A percentile compares a stretch with the other conserved stretches of the same genome.
Evolutionary conservation across 2,113 vertebrate genomes (phyloP).

Genomic region (Tachysurus fulvidraco): DNA sequence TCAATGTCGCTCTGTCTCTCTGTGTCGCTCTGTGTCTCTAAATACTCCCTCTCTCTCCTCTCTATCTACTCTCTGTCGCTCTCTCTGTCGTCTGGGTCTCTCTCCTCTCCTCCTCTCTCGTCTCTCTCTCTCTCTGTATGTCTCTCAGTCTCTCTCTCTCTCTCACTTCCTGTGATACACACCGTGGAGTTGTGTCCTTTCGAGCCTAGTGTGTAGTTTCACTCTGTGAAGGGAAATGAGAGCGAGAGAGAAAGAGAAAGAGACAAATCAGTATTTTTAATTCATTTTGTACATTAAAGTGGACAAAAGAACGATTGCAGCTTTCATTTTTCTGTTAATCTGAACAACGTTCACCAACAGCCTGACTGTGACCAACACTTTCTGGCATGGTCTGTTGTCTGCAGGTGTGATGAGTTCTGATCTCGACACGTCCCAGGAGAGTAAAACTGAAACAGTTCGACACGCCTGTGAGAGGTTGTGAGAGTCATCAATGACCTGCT

Average conservation of each 20-base stretch:
- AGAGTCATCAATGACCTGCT: background rate
- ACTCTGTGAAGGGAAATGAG: background rate
- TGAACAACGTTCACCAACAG: background rate
- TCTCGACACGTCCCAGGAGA: background rate
- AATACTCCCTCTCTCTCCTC: too few species aligned
- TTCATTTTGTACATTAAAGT: background rate
- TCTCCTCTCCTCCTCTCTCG: too few species aligned
- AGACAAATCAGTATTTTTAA: background rate
- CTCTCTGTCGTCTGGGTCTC: too few species aligned
- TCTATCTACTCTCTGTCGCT: too few species aligned
- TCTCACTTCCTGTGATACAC: constrained; percentile 24
- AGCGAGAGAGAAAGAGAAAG: background rate
- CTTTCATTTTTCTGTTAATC: background rate
- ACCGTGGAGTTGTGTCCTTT: background rate
- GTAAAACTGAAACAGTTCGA: background rate
- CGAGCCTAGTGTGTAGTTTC: background rate
- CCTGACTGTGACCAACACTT: too few species aligned
- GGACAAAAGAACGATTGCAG: background rate
- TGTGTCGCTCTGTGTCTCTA: too few species aligned
- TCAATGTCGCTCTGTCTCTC: too few species aligned
- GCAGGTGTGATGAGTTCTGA: background rate
- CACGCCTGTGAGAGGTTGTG: background rate
- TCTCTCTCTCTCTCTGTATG: too few species aligned
- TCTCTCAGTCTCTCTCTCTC: background rate
- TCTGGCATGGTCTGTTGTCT: background rate